phyloP scores from a whole-genome alignment of 2,113 vertebrate species.

The Pycnonotus jocosus region DNA sequence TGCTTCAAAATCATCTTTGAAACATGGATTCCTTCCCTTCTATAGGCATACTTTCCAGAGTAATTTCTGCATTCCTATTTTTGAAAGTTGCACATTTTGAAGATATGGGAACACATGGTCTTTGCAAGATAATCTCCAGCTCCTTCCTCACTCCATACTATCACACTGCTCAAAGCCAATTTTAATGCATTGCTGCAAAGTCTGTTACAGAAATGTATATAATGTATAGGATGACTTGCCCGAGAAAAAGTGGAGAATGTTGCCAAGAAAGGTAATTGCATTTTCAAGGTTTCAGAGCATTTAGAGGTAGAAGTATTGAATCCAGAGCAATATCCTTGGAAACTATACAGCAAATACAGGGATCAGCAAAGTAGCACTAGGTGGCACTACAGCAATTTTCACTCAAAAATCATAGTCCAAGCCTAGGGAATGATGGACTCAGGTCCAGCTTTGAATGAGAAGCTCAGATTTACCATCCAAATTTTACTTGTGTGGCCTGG shows the following conservation, averaged over 20 bases:
- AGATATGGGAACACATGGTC: background rate
- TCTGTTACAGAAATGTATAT: background rate
- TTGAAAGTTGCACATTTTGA: background rate
- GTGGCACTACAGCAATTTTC: slow-evolving; percentile 43
- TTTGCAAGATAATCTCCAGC: background rate
- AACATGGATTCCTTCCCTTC: background rate
- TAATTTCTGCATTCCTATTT: slow-evolving; percentile 26
- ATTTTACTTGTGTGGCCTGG: background rate
- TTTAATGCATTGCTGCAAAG: background rate
- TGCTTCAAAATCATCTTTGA: background rate
- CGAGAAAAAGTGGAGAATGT: background rate
- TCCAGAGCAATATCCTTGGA: background rate
- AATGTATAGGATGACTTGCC: background rate
- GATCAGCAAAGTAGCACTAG: slow-evolving; percentile 15
- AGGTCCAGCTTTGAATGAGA: background rate
- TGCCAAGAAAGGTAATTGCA: background rate
- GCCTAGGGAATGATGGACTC: background rate
- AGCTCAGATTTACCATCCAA: background rate
- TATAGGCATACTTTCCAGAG: background rate
- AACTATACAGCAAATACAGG: background rate
- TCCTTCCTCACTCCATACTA: background rate
- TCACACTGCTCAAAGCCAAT: background rate
- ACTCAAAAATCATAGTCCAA: background rate
- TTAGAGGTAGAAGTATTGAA: background rate
- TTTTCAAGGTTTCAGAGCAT: background rate